Percentiles rank a stretch among this genome's conserved stretches.
Conservation (phyloP, 2,888 invertebrate genomes). For the Endomychus coccineus region DNA sequence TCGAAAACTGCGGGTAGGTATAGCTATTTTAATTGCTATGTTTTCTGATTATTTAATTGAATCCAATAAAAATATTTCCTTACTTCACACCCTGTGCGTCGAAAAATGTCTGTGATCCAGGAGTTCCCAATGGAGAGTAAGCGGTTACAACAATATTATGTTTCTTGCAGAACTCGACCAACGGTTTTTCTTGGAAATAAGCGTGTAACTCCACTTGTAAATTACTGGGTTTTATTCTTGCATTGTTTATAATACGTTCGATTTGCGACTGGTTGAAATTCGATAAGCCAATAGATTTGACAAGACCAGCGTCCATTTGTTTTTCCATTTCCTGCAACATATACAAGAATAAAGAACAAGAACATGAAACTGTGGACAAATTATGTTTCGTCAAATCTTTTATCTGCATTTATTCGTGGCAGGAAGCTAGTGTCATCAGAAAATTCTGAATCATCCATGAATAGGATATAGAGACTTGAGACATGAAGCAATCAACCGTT, state of each 20-base stretch:
- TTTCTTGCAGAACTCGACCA: conserved; percentile 55
- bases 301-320: conserved; percentile 59
- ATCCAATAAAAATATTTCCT: too few species aligned
- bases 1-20: too few species aligned
- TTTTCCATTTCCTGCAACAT: conserved; percentile 55
- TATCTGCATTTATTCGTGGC: too few species aligned
- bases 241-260: conserved; percentile 52
- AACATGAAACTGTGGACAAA: too few species aligned
- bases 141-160: conserved; percentile 66
- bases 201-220: conserved; percentile 70
- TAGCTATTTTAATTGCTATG: too few species aligned
- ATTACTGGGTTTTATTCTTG: conserved; percentile 55
- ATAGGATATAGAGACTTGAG: too few species aligned
- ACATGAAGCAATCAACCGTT: too few species aligned
- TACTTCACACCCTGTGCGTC: conserved; percentile 45
- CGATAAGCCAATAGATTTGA: conserved; percentile 76
- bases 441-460: too few species aligned
- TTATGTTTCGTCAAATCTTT: too few species aligned
- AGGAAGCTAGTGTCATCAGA: too few species aligned
- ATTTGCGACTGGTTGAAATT: conserved; percentile 75
- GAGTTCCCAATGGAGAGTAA: conserved; percentile 72
- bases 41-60: too few species aligned
- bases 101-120: conserved; percentile 51
- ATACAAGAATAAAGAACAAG: too few species aligned
- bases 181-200: conserved; percentile 63